Evolutionary conservation across 2,797 vertebrate genomes (phyloP), one percentile per base, ranked within the genome.

Genomic region (Mus spretus): DNA sequence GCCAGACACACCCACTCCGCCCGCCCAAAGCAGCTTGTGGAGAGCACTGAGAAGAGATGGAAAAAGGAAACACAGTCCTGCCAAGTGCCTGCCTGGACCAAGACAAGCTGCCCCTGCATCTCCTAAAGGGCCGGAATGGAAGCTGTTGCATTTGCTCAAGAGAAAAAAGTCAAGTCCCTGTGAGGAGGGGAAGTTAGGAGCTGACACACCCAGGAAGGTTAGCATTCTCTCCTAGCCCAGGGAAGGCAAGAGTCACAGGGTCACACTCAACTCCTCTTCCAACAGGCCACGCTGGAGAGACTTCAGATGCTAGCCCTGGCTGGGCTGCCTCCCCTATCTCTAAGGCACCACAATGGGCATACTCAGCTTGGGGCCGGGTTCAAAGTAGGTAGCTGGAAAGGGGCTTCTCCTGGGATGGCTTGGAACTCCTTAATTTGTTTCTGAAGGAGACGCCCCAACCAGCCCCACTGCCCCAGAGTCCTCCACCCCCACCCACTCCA

Each of bases 401-500:
- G 94, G 83, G 53, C 82, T 70, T 93, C 34, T 44, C 75, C 47
- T 86, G 63, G 31, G 47, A 85, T 92, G 59, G 74, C 75, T 87
- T 93, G 31, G 3, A 14, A 86, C 22, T 89, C 81, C 86, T 84
- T 47, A 57, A 10, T 63, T 19, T 87, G 24, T 78, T 90, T 90
- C 87, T 9, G 2, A 90, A 89, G 65, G 53, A 86, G 74, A 92
- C 0, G 3, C 70, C 74, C 90, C 77, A 78, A 80, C 78, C 59
- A 93, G 59, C 40, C 77, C 78, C 82, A 61, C 40, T 78, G 40
- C 50, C 89, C 81, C 57, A 88, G 22, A 63, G 70, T 90, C 70
- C 55, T 95, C 95, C 53, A 89, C 85, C 89, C 92, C 93, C 94
- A 93, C 91, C 94, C 95, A 96, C 95, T 96, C 89, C 55, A 95